These are phyloP conservation scores for Diadegma fenestrale DNA, from an alignment of 2,888 invertebrate genomes.

Conservation along the genomic window DNA sequence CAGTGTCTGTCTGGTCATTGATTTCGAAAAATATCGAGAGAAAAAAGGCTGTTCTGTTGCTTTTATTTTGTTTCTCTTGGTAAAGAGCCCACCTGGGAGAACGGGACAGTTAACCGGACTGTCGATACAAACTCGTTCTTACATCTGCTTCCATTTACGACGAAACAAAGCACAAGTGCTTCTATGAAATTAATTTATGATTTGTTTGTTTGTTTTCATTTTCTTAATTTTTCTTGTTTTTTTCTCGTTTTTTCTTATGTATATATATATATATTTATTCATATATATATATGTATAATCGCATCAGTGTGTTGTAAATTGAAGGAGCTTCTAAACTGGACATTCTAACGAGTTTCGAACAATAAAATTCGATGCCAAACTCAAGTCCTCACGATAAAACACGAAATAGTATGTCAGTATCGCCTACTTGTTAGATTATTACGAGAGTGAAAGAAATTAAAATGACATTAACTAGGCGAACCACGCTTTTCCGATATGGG, in stretches of 20 bases:
- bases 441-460: slow-evolving; percentile 5
- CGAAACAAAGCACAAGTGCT: slow-evolving; percentile 77
- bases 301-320: slow-evolving; percentile 74
- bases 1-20: slow-evolving; percentile 30
- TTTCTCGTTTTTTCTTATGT: slow-evolving; percentile 15
- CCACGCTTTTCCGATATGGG: slow-evolving; percentile 14
- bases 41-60: background rate
- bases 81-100: slow-evolving; percentile 1
- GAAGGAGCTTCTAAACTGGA: slow-evolving; percentile 79
- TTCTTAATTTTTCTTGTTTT: slow-evolving; percentile 10
- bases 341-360: slow-evolving; percentile 63
- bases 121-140: slow-evolving; percentile 39
- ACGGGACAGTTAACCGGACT: slow-evolving; percentile 32
- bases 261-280: slow-evolving; percentile 18
- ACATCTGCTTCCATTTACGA: slow-evolving; percentile 62
- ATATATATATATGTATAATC: slow-evolving; percentile 57
- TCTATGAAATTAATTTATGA: slow-evolving; percentile 74
- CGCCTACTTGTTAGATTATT: slow-evolving; percentile 56
- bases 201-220: slow-evolving; percentile 29
- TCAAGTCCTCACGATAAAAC: slow-evolving; percentile 51
- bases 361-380: slow-evolving; percentile 38
- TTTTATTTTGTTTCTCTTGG: background rate
- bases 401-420: slow-evolving; percentile 58
- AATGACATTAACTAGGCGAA: slow-evolving; percentile 29
- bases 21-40: slow-evolving; percentile 47